Base-by-base conservation (phyloP, 2,113 vertebrate genomes). In the Oreotragus oreotragus region DNA sequence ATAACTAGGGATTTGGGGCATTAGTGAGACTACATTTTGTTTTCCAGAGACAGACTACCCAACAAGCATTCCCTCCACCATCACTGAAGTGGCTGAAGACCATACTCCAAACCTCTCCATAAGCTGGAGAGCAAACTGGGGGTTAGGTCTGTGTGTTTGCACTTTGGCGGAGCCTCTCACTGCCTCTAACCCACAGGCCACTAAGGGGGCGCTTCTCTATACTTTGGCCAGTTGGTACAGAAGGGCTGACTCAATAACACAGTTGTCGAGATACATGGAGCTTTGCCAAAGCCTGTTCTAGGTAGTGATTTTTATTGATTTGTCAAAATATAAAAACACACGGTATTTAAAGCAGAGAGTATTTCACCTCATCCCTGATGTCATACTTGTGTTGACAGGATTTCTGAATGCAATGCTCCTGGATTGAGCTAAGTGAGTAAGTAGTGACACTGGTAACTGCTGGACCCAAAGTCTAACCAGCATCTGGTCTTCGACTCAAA, bases 61-160 rank as follows among this genome's bases (percentile, higher is more conserved):
- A 33, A 23, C 27, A 21, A 15, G 4, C n/a, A 2, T 10, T 5
- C 15, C 5, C 17, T 14, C 27, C 4, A 4, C 53, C 12, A 1
- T 33, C 15, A 3, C n/a, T 21, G 7, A 16, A 7, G 10, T 62
- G 27, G 45, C 73, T 73, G 43, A 62, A 90, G 19, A n/a, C 7
- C n/a, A 14, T 17, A 8, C 16, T 43, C 45, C 27, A 76, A 11
- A 6, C 28, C 51, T 84, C 43, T 66, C n/a, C 28, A 16, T 9
- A 43, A 10, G 39, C 53, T 12, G 10, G 7, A 64, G 47, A 49
- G n/a, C 45, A 60, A 23, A 16, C 49, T 73, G 25, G 16, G 43
- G 28, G 5, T 15, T 19, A 5, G 16, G 64, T 13, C 57, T n/a
- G 49, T 6, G 5, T 7, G 5, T 45, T 17, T 79, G 30, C 15